Percentiles rank a stretch among this genome's conserved stretches.
Evolutionary conservation across 2,113 vertebrate genomes (phyloP).

Genomic region (Dolichotis patagonum): DNA sequence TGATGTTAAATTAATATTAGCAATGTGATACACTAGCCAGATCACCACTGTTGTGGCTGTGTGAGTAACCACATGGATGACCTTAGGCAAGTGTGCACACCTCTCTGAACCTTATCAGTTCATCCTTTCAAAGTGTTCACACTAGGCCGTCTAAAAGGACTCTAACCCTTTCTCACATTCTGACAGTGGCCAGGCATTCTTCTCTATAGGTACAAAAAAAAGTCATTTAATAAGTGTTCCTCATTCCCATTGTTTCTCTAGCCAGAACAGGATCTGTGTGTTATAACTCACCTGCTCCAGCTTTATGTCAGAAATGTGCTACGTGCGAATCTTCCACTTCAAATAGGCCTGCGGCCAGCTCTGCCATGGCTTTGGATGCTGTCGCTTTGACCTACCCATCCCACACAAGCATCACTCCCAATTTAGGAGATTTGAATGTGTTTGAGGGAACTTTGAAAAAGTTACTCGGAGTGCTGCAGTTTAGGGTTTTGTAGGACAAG

Average conservation of each 20-base stretch:
- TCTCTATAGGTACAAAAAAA: background rate
- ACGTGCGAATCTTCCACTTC: background rate
- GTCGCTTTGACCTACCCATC: background rate
- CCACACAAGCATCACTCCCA: background rate
- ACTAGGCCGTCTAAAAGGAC: background rate
- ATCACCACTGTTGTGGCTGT: background rate
- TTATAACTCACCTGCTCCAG: background rate
- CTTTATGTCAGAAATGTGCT: background rate
- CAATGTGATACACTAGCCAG: background rate
- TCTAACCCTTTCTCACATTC: background rate
- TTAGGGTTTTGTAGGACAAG: background rate
- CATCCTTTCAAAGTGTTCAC: conserved; percentile 1
- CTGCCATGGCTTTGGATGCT: background rate
- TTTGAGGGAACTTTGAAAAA: conserved; percentile 14
- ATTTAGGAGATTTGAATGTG: background rate
- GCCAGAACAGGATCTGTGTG: background rate
- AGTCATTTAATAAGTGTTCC: background rate
- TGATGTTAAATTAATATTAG: conserved; percentile 13
- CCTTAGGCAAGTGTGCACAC: background rate
- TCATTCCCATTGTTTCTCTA: background rate
- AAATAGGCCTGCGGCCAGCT: background rate
- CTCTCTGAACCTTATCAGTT: background rate
- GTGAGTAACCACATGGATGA: background rate
- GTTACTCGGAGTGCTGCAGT: background rate
- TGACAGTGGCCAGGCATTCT: background rate